Conservation (phyloP, 2,797 vertebrate species). For the Delichon dasypus region DNA sequence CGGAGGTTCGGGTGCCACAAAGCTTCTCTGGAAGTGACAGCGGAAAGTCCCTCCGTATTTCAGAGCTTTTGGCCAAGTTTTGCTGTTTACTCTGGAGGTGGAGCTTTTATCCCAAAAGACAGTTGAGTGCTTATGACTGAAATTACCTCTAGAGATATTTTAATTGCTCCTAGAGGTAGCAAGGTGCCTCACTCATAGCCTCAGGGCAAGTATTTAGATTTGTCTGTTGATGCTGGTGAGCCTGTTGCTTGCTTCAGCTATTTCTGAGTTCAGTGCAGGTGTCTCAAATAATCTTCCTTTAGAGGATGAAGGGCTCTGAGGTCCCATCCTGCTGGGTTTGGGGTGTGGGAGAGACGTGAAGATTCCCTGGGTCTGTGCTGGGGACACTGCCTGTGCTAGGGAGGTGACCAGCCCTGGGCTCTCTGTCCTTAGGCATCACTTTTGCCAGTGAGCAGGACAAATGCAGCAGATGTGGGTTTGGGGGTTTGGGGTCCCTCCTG, state of each 20-base stretch:
- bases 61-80: background rate
- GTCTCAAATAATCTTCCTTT: background rate
- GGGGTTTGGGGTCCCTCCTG: background rate
- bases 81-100: background rate
- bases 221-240: background rate
- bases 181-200: background rate
- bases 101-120: background rate
- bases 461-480: background rate
- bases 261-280: background rate
- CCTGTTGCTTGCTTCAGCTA: background rate
- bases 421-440: background rate
- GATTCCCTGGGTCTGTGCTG: background rate
- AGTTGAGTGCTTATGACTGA: background rate
- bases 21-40: background rate
- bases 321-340: accelerated
- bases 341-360: background rate
- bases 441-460: accelerated
- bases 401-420: background rate
- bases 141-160: background rate
- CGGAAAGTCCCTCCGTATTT: background rate
- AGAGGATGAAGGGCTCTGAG: background rate
- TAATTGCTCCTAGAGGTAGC: background rate
- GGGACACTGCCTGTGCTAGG: no score
- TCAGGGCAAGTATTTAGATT: background rate
- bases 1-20: accelerated